phyloP scores from a whole-genome alignment of 2,113 vertebrate species.

The Myotis davidii region DNA sequence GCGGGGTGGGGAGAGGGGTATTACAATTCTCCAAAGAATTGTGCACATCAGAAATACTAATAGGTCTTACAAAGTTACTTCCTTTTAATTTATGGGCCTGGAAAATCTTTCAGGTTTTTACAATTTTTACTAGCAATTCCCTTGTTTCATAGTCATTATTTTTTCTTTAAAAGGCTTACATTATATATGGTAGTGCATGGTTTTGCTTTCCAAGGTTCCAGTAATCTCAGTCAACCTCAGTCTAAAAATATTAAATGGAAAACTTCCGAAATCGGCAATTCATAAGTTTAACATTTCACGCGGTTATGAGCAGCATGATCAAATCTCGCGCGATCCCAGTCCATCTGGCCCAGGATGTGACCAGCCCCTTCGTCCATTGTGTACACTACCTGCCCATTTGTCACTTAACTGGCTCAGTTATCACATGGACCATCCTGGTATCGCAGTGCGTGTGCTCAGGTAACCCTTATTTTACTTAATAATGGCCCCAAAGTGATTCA shows the following conservation, averaged over 20 bases:
- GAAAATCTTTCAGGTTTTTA: conserved; percentile 1
- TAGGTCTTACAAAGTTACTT: background rate
- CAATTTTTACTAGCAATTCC: background rate
- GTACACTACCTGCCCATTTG: background rate
- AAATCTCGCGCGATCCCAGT: background rate
- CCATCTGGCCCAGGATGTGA: background rate
- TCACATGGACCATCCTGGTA: background rate
- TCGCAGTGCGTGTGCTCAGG: background rate
- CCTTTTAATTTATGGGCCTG: background rate
- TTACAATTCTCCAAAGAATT: background rate
- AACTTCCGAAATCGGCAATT: background rate
- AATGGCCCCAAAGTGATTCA: background rate
- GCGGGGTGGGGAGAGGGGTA: fast-evolving
- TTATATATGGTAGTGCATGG: background rate
- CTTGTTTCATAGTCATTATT: background rate
- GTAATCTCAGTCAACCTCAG: background rate
- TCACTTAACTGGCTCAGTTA: background rate
- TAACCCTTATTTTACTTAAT: background rate
- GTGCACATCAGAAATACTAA: background rate
- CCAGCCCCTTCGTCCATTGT: too few species aligned
- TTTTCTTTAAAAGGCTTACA: background rate
- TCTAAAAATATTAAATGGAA: background rate
- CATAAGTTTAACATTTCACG: background rate
- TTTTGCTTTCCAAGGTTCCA: background rate
- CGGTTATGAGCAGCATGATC: background rate